These are phyloP conservation scores for Lasioglossum lativentre DNA, from an alignment of 2,888 invertebrate genomes.

Conservation along the genomic window DNA sequence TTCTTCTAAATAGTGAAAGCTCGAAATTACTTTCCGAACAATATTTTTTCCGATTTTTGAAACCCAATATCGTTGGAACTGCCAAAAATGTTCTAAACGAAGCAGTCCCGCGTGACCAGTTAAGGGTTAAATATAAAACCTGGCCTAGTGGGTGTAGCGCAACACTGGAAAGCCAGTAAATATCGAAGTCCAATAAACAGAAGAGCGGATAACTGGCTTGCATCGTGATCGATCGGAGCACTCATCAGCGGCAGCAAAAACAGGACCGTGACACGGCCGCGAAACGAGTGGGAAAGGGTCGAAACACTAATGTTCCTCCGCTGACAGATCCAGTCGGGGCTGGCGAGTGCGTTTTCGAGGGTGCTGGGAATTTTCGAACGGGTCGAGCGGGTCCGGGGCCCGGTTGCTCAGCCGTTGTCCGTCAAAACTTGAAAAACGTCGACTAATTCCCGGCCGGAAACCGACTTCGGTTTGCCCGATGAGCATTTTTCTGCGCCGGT, in stretches of 20 bases:
- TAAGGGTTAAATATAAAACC: not conserved
- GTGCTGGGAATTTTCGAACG: conserved; percentile 55
- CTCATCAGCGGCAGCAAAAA: conserved; percentile 12
- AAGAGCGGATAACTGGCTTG: not conserved
- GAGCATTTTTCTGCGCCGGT: conserved; percentile 60
- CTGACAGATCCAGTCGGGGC: conserved; percentile 53
- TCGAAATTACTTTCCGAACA: no score
- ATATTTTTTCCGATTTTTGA: no score
- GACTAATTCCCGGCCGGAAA: conserved; percentile 61
- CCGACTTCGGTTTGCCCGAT: conserved; percentile 61
- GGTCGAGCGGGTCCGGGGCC: not conserved
- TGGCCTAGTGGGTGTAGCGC: no score
- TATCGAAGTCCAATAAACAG: not conserved
- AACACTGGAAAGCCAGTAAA: not conserved
- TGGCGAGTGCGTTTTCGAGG: conserved; percentile 14
- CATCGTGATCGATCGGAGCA: conserved; percentile 3
- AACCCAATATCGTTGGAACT: no score
- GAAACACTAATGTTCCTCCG: conserved; percentile 52
- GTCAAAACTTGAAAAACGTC: conserved; percentile 68
- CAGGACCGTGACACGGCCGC: conserved; percentile 38
- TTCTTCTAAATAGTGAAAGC: no score
- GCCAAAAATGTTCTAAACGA: no score
- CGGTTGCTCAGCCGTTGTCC: conserved; percentile 49
- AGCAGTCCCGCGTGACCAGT: no score
- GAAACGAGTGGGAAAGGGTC: conserved; percentile 47